phyloP scores from a whole-genome alignment of 30 jellyfish, hydroid and myxozoan species.

The Morbakka virulenta region DNA sequence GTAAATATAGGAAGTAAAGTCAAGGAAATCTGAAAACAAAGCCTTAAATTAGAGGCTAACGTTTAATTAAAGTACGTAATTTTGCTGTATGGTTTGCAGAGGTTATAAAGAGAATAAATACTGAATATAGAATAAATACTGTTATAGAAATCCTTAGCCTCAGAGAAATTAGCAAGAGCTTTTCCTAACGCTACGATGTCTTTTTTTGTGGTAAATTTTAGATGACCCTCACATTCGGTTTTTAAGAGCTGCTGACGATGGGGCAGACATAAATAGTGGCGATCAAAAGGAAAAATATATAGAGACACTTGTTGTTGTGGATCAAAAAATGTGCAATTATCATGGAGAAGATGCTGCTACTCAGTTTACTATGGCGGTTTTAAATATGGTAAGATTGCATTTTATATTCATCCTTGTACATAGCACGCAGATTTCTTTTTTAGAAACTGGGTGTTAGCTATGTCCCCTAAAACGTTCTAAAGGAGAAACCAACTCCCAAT shows the following conservation, averaged over 20 bases:
- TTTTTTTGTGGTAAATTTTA: constrained; percentile 1
- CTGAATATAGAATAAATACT: no score
- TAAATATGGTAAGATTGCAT: constrained; percentile 65
- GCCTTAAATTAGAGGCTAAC: no score
- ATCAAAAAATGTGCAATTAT: constrained; percentile 93
- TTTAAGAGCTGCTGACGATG: constrained; percentile 69
- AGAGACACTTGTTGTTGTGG: constrained; percentile 94
- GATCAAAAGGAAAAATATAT: constrained; percentile 79
- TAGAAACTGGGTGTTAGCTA: no score
- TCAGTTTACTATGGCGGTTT: constrained; percentile 86
- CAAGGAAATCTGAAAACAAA: no score
- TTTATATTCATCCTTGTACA: no score
- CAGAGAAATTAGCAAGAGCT: background rate
- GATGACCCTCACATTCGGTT: constrained; percentile 60
- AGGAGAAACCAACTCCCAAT: no score
- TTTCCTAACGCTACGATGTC: background rate
- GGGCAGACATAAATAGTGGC: constrained; percentile 6
- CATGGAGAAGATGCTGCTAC: constrained; percentile 99
- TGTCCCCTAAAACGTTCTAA: no score
- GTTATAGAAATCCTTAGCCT: no score
- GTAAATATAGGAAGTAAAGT: no score
- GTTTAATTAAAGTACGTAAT: no score
- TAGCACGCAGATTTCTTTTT: no score
- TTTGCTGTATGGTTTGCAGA: background rate
- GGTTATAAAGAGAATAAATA: no score